Conservation (phyloP, 2,888 invertebrate genomes). For the Lasioglossum figueresi region DNA sequence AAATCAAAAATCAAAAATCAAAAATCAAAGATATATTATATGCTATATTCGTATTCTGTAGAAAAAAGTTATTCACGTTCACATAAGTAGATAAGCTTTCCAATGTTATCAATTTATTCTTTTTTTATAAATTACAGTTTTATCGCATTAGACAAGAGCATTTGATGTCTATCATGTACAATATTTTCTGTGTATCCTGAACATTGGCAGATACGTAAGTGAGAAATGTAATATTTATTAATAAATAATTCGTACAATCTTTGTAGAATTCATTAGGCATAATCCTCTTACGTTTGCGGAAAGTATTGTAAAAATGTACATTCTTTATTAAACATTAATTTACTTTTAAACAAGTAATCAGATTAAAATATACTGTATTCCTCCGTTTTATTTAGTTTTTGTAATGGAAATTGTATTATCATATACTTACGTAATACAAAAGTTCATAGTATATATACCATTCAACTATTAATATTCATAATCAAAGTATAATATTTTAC, state of each 20-base stretch:
- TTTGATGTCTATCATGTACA: conserved; percentile 28
- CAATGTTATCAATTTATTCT: conserved; percentile 47
- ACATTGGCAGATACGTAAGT: conserved; percentile 41
- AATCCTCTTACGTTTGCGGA: conserved; percentile 26
- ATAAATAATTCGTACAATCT: conserved; percentile 30
- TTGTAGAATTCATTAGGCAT: conserved; percentile 17
- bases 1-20: neutral
- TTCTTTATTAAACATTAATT: conserved; percentile 9
- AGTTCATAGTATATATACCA: conserved; percentile 30
- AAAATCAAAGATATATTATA: neutral
- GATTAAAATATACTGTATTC: conserved; percentile 13
- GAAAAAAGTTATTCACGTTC: neutral
- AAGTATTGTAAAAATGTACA: conserved; percentile 42
- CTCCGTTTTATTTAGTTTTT: neutral
- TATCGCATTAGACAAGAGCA: conserved; percentile 19
- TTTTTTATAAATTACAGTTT: conserved; percentile 36
- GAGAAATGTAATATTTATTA: conserved; percentile 32
- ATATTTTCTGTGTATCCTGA: conserved; percentile 33
- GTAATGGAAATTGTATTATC: conserved; percentile 6
- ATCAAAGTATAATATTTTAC: conserved; percentile 9
- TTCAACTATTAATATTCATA: conserved; percentile 31
- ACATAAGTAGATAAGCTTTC: conserved; percentile 22
- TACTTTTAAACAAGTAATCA: conserved; percentile 21
- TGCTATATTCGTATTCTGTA: conserved; percentile 16
- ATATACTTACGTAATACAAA: conserved; percentile 14